Evolutionary conservation across 2,888 invertebrate species (phyloP).

Genomic region (Hypomecis punctinalis): DNA sequence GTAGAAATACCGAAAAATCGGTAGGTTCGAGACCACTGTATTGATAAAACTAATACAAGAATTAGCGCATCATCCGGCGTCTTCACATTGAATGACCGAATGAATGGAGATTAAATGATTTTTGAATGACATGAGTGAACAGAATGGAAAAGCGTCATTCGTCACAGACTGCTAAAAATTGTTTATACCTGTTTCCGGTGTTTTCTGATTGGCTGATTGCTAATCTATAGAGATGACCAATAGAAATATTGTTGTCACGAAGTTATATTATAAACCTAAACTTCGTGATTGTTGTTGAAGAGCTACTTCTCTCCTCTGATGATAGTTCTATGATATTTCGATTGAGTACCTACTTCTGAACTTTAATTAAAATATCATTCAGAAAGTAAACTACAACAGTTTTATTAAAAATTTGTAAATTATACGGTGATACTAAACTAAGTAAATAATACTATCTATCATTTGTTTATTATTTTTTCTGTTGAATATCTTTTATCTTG

Average conservation of each 20-base stretch:
- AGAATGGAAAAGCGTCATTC: neutral
- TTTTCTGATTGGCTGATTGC: neutral
- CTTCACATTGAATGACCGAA: conserved; percentile 21
- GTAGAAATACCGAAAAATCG: no score
- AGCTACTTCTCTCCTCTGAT: no score
- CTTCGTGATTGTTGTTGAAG: no score
- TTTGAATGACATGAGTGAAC: neutral
- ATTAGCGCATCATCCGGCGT: conserved; percentile 33
- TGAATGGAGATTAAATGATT: neutral
- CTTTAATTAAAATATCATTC: neutral
- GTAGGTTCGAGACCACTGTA: no score
- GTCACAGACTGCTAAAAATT: neutral
- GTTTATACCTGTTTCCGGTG: conserved; percentile 7
- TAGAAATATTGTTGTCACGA: no score
- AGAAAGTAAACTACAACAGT: neutral
- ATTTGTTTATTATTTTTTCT: conserved; percentile 3
- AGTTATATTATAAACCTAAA: no score
- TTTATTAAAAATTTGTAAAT: no score
- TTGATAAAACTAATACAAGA: conserved; percentile 17
- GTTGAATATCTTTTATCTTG: conserved; percentile 40
- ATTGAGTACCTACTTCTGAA: neutral
- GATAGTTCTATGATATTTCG: no score
- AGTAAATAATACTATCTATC: neutral
- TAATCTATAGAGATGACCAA: neutral
- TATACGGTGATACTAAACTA: no score